A percentile compares a stretch with the other conserved stretches of the same genome.
phyloP scores from a whole-genome alignment of 2,797 vertebrate species.

The Diglossa cyanea region DNA sequence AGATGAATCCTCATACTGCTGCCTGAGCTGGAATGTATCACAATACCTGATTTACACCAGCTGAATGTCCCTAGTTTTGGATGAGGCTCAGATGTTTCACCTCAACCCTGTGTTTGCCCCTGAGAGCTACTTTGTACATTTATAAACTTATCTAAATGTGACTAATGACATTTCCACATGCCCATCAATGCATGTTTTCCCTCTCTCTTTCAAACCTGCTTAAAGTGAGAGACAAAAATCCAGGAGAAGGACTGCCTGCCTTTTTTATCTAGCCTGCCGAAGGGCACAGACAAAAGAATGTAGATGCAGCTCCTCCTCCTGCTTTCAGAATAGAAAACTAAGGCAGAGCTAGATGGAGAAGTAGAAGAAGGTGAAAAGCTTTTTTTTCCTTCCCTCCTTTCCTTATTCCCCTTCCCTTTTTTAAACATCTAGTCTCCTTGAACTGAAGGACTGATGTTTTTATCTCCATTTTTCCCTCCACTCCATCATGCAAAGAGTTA shows the following conservation, averaged over 20 bases:
- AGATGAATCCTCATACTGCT: background rate
- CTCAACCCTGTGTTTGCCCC: background rate
- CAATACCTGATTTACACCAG: background rate
- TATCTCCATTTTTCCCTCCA: constrained; percentile 55
- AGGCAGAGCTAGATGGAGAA: constrained; percentile 19
- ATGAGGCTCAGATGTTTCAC: constrained; percentile 43
- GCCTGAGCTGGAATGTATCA: background rate
- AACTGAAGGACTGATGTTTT: constrained; percentile 56
- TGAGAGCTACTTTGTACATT: background rate
- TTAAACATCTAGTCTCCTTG: constrained; percentile 26
- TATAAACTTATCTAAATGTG: constrained; percentile 27
- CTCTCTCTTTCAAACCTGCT: background rate
- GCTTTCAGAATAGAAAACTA: background rate
- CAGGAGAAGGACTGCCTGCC: background rate
- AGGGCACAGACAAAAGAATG: background rate
- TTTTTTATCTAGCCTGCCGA: background rate
- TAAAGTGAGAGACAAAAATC: background rate
- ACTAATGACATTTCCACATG: constrained; percentile 3
- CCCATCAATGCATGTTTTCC: background rate
- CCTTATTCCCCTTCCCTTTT: background rate
- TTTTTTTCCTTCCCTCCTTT: background rate
- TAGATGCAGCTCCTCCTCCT: background rate
- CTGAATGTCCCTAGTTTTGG: background rate
- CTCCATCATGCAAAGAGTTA: constrained; percentile 68
- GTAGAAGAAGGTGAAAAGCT: constrained; percentile 10